Evolutionary conservation across 2,797 vertebrate genomes (phyloP).

Genomic region (Limosa lapponica): DNA sequence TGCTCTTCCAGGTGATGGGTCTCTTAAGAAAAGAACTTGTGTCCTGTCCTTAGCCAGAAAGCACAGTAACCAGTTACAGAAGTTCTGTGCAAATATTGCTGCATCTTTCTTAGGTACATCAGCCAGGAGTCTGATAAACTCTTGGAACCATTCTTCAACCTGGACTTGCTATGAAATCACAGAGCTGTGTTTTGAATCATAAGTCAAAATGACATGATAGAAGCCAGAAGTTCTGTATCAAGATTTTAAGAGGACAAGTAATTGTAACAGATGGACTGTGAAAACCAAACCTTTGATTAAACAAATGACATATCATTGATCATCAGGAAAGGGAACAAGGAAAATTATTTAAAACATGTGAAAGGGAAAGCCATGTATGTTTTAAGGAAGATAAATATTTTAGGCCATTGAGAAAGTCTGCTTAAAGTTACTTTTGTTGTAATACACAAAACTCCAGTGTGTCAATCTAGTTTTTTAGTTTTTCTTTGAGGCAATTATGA

Average conservation of each 20-base stretch:
- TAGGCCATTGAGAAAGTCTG: not conserved
- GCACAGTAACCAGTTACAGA: not conserved
- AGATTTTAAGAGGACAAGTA: not conserved
- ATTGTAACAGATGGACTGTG: slow-evolving; percentile 9
- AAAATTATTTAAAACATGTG: not conserved
- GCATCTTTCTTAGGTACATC: not conserved
- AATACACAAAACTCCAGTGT: not conserved
- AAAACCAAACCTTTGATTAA: slow-evolving; percentile 15
- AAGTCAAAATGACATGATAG: not conserved
- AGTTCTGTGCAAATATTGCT: not conserved
- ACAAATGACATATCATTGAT: not conserved
- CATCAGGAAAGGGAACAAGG: not conserved
- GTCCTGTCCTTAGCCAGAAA: not conserved
- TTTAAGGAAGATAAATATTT: slow-evolving; percentile 7
- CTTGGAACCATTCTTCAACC: not conserved
- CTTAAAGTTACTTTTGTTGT: not conserved
- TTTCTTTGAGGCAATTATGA: not conserved
- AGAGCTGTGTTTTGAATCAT: not conserved
- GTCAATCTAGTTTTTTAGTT: not conserved
- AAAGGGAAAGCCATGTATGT: not conserved
- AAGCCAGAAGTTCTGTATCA: not conserved
- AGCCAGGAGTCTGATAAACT: not conserved
- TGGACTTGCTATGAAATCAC: not conserved
- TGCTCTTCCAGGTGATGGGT: not conserved
- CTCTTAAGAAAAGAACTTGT: not conserved